These are phyloP conservation scores for Lithophane semibrunnea DNA, from an alignment of 2,888 invertebrate genomes.

Conservation along the genomic window DNA sequence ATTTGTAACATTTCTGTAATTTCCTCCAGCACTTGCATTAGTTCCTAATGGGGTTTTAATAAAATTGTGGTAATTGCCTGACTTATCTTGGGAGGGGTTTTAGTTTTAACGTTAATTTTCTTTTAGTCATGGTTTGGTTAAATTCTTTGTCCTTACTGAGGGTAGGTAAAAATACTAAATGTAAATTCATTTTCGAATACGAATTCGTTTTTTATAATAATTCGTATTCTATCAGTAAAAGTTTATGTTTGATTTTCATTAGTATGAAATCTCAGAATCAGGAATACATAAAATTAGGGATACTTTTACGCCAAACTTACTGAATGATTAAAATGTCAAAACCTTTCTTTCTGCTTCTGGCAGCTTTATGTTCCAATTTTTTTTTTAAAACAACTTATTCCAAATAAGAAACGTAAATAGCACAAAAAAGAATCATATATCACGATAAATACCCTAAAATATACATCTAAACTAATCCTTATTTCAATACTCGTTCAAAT, in stretches of 20 bases:
- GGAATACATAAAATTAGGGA: background rate
- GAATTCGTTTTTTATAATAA: background rate
- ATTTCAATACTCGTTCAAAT: slow-evolving; percentile 33
- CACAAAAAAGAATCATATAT: background rate
- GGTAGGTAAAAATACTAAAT: background rate
- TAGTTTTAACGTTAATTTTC: background rate
- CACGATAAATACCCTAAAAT: background rate
- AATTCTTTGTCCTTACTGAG: background rate
- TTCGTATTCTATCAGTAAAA: background rate
- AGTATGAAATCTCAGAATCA: background rate
- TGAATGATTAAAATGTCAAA: background rate
- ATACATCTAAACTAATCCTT: background rate
- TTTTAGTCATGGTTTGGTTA: background rate
- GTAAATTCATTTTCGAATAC: background rate
- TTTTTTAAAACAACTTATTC: background rate
- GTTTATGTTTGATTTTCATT: background rate
- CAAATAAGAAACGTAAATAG: background rate
- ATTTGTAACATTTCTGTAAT: slow-evolving; percentile 45
- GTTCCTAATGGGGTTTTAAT: slow-evolving; percentile 56
- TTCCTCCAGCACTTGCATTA: slow-evolving; percentile 43
- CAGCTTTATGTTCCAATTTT: background rate
- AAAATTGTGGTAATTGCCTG: slow-evolving; percentile 49
- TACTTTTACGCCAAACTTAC: background rate
- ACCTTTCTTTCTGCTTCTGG: background rate
- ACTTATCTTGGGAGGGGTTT: slow-evolving; percentile 39